Evolutionary conservation across 2,797 vertebrate species (phyloP).

Genomic region (Nannoperca obscura): DNA sequence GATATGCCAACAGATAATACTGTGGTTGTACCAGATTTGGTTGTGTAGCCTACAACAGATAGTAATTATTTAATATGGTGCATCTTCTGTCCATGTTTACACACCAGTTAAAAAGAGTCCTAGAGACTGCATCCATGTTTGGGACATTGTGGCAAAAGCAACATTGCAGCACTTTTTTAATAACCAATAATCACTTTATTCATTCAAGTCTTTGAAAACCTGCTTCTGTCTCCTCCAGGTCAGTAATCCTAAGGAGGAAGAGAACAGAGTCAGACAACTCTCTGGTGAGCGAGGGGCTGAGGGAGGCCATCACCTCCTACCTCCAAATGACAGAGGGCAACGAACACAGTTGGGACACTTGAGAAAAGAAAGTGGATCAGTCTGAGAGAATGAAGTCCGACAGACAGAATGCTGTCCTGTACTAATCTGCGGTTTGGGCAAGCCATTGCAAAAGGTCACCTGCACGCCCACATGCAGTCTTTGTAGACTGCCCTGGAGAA

Average conservation of each 20-base stretch:
- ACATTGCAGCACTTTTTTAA: neutral
- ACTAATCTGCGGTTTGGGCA: constrained; percentile 3
- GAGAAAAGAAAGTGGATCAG: constrained; percentile 39
- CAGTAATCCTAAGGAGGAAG: constrained; percentile 79
- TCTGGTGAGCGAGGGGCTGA: constrained; percentile 89
- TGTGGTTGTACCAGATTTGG: constrained; percentile 5
- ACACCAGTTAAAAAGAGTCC: neutral
- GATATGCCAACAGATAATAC: constrained; percentile 12
- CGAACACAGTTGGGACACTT: constrained; percentile 72
- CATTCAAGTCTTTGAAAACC: neutral
- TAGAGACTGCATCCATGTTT: neutral
- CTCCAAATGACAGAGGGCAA: constrained; percentile 87
- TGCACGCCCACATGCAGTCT: neutral
- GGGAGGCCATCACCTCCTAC: constrained; percentile 91
- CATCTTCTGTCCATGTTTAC: neutral
- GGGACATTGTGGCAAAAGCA: neutral
- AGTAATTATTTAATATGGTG: neutral
- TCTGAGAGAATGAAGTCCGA: constrained; percentile 54
- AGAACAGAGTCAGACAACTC: constrained; percentile 67
- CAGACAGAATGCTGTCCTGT: constrained; percentile 13
- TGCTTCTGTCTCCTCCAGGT: constrained; percentile 75
- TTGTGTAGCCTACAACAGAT: neutral
- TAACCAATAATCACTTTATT: neutral
- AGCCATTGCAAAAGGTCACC: neutral
- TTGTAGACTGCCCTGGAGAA: neutral